Evolutionary conservation across 2,797 vertebrate species (phyloP).

Genomic region (Vultur gryphus): DNA sequence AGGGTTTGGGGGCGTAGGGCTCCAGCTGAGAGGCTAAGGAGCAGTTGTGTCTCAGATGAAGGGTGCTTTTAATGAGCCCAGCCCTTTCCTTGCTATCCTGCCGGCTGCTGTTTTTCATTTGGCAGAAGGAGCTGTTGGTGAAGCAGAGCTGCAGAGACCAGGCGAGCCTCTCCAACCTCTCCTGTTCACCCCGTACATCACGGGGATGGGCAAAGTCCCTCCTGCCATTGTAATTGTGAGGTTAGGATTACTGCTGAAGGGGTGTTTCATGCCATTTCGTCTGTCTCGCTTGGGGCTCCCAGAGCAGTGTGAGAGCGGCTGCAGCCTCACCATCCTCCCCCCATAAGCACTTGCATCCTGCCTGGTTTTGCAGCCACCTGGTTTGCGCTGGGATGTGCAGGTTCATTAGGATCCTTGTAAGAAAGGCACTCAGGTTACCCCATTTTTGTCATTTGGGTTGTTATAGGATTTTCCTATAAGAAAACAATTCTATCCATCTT

Average conservation of each 20-base stretch:
- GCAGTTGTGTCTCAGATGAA: neutral
- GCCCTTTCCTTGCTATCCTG: neutral
- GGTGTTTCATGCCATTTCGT: neutral
- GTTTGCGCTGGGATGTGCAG: neutral
- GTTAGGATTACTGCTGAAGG: neutral
- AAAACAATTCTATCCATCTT: neutral
- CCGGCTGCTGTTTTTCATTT: neutral
- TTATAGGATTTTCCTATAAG: neutral
- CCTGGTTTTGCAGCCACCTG: neutral
- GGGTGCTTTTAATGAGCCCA: neutral
- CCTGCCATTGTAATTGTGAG: neutral
- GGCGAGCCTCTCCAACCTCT: neutral
- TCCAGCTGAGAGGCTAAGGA: neutral
- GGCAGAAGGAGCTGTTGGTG: neutral
- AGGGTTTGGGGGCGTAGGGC: neutral
- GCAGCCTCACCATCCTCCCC: neutral
- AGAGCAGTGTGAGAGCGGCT: neutral
- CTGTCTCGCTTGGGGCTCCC: neutral
- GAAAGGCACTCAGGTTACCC: neutral
- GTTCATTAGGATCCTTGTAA: neutral
- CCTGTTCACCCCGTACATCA: neutral
- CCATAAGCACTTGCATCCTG: accelerated
- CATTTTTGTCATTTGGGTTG: neutral
- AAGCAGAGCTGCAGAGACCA: neutral
- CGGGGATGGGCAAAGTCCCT: neutral